Evolutionary conservation across 2,113 vertebrate genomes (phyloP).

Genomic region (Ceuthmochares aereus): DNA sequence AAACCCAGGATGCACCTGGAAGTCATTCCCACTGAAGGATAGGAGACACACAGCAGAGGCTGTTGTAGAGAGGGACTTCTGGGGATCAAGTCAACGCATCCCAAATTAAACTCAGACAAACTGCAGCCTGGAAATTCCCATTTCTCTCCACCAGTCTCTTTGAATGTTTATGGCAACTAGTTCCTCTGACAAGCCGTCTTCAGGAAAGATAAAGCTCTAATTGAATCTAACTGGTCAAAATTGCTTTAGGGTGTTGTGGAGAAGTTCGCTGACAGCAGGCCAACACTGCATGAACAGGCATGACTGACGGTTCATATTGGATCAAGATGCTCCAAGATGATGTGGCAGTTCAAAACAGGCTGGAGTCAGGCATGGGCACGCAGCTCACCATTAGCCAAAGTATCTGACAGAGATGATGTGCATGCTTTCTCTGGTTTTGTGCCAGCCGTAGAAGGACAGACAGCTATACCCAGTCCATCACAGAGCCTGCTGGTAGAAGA

Average conservation of each 20-base stretch:
- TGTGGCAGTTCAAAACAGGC: not conserved
- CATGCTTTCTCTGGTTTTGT: not conserved
- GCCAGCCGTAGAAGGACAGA: not conserved
- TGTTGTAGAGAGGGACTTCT: not conserved
- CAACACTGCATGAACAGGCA: not conserved
- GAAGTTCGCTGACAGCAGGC: not conserved
- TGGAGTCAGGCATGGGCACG: not conserved
- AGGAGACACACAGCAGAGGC: rapidly evolving
- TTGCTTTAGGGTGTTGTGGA: not conserved
- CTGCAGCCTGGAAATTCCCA: not conserved
- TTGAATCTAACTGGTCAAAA: not conserved
- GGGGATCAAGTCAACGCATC: not conserved
- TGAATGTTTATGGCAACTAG: not conserved
- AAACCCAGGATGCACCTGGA: not conserved
- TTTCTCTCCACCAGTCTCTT: not conserved
- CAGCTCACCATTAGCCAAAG: not conserved
- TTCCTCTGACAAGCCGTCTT: not conserved
- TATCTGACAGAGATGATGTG: not conserved
- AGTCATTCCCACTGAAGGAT: not conserved
- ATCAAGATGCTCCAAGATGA: not conserved
- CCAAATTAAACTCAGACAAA: not conserved
- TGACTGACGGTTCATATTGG: not conserved
- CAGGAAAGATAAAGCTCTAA: not conserved
- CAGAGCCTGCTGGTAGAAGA: not conserved
- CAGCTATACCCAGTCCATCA: not conserved